These are phyloP conservation scores for Parascotia fuliginaria DNA, from an alignment of 2,888 invertebrate genomes.

Conservation along the genomic window DNA sequence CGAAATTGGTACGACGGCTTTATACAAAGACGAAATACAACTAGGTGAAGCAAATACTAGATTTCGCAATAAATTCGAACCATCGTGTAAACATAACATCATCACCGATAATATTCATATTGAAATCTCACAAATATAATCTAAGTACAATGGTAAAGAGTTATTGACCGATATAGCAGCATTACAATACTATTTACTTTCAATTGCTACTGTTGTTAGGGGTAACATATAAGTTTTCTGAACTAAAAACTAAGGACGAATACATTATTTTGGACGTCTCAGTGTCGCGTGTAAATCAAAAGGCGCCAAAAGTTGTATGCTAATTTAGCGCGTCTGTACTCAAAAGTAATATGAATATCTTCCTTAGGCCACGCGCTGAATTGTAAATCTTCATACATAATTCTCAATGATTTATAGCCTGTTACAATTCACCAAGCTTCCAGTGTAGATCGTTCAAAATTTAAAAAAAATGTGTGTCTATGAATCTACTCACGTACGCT, in stretches of 20 bases:
- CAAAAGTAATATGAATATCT: slow-evolving; percentile 51
- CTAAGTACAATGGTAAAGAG: neutral
- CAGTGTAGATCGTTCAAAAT: neutral
- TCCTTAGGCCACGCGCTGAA: slow-evolving; percentile 55
- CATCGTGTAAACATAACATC: neutral
- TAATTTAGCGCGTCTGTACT: slow-evolving; percentile 48
- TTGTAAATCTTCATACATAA: slow-evolving; percentile 44
- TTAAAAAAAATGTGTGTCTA: slow-evolving; percentile 3
- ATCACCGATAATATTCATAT: neutral
- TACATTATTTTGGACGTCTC: slow-evolving; percentile 6
- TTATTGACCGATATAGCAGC: slow-evolving; percentile 24
- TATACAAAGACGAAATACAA: too few species aligned
- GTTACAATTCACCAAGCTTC: slow-evolving; percentile 34
- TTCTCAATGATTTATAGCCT: slow-evolving; percentile 45
- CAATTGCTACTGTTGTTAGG: slow-evolving; percentile 1
- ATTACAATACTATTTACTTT: slow-evolving; percentile 11
- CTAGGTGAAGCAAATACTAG: too few species aligned
- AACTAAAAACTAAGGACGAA: slow-evolving; percentile 29
- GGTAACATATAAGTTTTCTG: neutral
- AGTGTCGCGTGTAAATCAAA: slow-evolving; percentile 41
- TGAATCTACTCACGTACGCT: slow-evolving; percentile 1
- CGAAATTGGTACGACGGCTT: too few species aligned
- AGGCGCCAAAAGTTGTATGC: slow-evolving; percentile 54
- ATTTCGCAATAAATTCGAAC: neutral
- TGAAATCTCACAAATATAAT: neutral